Conservation (phyloP, 2,888 invertebrate genomes). For the Neoascia interrupta region DNA sequence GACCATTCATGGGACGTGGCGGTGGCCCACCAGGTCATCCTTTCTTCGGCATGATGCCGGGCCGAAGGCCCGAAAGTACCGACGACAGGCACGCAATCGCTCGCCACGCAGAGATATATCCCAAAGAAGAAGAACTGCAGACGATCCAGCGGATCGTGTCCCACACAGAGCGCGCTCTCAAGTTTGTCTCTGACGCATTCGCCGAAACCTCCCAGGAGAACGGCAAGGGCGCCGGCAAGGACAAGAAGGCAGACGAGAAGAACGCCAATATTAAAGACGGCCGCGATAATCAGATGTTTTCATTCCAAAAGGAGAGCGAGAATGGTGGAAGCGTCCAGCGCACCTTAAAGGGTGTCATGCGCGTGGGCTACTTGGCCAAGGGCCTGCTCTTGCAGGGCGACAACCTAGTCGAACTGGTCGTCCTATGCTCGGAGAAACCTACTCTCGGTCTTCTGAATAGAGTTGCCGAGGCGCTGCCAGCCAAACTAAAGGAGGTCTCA, state of each 20-base stretch:
- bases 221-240: constrained; percentile 73
- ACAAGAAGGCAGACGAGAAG: constrained; percentile 80
- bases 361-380: constrained; percentile 94
- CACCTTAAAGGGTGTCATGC: constrained; percentile 96
- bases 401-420: constrained; percentile 93
- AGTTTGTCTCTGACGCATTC: constrained; percentile 94
- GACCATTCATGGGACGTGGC: constrained; percentile 75
- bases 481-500: constrained; percentile 87
- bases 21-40: constrained; percentile 79
- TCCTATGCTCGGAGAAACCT: constrained; percentile 96
- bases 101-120: constrained; percentile 96
- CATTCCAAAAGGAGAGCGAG: constrained; percentile 85
- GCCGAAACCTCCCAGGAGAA: constrained; percentile 81
- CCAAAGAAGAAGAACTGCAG: constrained; percentile 92
- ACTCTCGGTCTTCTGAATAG: constrained; percentile 92
- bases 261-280: constrained; percentile 82
- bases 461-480: constrained; percentile 91
- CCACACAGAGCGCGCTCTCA: constrained; percentile 95
- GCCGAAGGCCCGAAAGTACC: constrained; percentile 92
- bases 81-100: constrained; percentile 97
- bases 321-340: constrained; percentile 82
- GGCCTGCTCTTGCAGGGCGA: constrained; percentile 93
- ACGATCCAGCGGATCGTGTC: constrained; percentile 95
- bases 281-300: constrained; percentile 89
- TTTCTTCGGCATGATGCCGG: constrained; percentile 83